Base-by-base conservation (phyloP, 2,797 vertebrate genomes). In the Furcifer pardalis region DNA sequence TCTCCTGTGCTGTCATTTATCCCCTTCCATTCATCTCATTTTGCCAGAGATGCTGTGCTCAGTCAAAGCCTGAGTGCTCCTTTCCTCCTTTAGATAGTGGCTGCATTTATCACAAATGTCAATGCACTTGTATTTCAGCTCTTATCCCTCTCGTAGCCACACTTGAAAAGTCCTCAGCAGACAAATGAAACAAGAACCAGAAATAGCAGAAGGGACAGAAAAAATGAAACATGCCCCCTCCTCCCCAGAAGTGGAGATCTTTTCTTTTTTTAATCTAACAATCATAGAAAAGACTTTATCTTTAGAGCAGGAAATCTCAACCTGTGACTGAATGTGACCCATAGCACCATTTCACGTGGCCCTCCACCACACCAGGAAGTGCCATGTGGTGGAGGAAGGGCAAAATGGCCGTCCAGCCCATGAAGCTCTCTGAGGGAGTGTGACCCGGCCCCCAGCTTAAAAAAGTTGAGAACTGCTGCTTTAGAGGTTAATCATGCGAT, bases 71-170 rank as follows among this genome's bases (percentile, higher is more conserved):
- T 62, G 52, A 63, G 59, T 37, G 71, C 76, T 35, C 52, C 17
- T 84, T 84, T 62, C 68, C 76, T 79, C 68, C 56, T 78, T 86
- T 86, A 46, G 66, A 65, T 71, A 30, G 73, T 62, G 32, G 40
- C 52, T 76, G 65, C 79, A 86, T 72, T 86, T 81, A 77, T 77
- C 74, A 82, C 84, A 81, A 82, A 86, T 86, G 84, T 82, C 84
- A 82, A 71, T 77, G 84, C 69, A 82, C 84, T 86, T 86, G 84
- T 86, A 72, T 82, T 86, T 81, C 84, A 49, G 56, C 32, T 71
- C 74, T 82, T 62, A 71, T 77, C 37, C 74, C 79, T 82, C 82
- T 86, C 84, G 62, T 62, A 86, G 74, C 79, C 13, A 62, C 42
- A 10, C 15, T 72, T 82, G 65, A 82, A 86, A 77, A 52, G 72